These are phyloP conservation scores for Drusus annulatus DNA, from an alignment of 1,140 invertebrate genomes.

Conservation along the genomic window DNA sequence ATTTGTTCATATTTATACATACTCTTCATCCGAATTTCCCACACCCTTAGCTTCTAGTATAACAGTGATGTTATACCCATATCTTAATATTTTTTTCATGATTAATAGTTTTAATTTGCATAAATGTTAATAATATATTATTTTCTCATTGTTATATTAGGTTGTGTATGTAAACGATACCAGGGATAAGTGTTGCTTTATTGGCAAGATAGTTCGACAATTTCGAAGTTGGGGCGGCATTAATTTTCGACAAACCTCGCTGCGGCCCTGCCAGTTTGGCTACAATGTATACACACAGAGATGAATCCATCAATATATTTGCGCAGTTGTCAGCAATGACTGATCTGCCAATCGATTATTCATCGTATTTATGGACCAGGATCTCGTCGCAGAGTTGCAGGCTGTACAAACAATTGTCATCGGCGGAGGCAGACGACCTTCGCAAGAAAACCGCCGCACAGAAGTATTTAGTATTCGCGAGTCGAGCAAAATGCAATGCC, in stretches of 20 bases:
- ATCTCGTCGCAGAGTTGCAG: conserved; percentile 5
- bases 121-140: no score
- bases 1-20: no score
- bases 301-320: conserved; percentile 14
- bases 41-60: no score
- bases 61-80: no score
- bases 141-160: no score
- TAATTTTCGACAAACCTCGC: neutral
- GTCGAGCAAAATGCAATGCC: neutral
- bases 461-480: neutral
- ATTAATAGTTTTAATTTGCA: no score
- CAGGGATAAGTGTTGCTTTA: no score
- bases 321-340: conserved; percentile 17
- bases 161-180: no score
- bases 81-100: no score
- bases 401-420: conserved; percentile 12
- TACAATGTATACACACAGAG: neutral
- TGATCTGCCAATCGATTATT: conserved; percentile 13
- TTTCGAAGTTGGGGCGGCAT: no score
- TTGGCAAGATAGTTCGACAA: neutral
- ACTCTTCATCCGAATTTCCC: no score
- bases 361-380: conserved; percentile 15
- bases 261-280: neutral
- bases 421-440: neutral
- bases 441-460: neutral